phyloP scores from a whole-genome alignment of 2,113 vertebrate genomes.

The Psittacula cyanocephala region DNA sequence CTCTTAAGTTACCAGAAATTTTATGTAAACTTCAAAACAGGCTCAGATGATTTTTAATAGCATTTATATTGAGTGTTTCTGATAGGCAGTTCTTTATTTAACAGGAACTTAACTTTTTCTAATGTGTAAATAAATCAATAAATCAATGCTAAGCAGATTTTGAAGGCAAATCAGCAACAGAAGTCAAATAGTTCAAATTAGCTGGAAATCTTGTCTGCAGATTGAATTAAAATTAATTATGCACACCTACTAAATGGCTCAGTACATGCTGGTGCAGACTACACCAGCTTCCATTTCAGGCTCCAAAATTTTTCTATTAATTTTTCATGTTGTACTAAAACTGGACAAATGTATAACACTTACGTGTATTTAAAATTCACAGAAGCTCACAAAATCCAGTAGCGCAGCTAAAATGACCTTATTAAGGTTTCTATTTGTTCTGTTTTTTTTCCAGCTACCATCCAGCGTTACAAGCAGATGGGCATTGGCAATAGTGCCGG shows the following conservation, averaged over 20 bases:
- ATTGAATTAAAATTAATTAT: neutral
- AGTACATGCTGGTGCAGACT: neutral
- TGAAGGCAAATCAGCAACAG: neutral
- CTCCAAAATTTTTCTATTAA: neutral
- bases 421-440: neutral
- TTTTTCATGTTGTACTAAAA: neutral
- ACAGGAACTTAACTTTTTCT: neutral
- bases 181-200: neutral
- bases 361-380: neutral
- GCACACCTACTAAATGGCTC: neutral
- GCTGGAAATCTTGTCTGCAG: neutral
- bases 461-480: constrained; percentile 6
- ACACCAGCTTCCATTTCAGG: neutral
- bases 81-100: neutral
- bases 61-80: neutral
- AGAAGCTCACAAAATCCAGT: neutral
- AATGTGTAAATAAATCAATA: neutral
- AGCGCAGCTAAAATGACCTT: neutral
- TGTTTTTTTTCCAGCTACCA: neutral
- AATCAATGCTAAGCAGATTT: neutral
- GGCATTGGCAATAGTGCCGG: neutral
- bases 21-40: neutral
- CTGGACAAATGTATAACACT: neutral
- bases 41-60: neutral
- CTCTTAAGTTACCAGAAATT: neutral